These are phyloP conservation scores for Aphis gossypii DNA, from an alignment of 1,140 invertebrate species.

Conservation along the genomic window DNA sequence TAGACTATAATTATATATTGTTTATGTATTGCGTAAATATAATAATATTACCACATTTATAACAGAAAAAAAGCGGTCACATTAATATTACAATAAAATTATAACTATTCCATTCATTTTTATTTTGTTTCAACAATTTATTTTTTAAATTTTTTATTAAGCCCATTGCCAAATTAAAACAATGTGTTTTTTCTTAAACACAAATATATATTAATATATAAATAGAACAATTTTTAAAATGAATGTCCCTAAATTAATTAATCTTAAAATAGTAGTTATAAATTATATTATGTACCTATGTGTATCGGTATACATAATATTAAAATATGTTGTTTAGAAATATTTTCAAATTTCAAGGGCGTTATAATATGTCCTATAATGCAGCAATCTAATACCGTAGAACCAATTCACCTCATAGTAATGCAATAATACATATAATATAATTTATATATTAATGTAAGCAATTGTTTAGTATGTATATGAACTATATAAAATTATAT, in stretches of 20 bases:
- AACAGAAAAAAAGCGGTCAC: neutral
- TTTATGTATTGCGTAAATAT: neutral
- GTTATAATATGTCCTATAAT: neutral
- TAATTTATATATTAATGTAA: neutral
- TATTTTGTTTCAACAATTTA: neutral
- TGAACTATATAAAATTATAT: neutral
- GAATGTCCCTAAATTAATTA: neutral
- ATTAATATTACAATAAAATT: neutral
- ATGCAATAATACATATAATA: neutral
- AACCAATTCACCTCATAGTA: neutral
- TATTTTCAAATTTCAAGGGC: constrained; percentile 9
- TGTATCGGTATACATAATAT: neutral
- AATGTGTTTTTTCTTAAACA: neutral
- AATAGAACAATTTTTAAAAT: neutral
- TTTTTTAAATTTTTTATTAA: neutral
- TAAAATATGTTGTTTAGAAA: neutral
- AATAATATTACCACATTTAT: neutral
- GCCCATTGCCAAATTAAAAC: neutral
- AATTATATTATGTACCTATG: neutral
- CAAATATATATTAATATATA: no score
- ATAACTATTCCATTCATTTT: no score
- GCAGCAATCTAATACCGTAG: neutral
- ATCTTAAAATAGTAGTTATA: neutral
- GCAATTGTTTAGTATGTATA: neutral
- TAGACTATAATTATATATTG: neutral